A percentile compares a stretch with the other conserved stretches of the same genome.
Evolutionary conservation across 1,140 invertebrate species (phyloP).

Genomic region (Caligus rogercresseyi): DNA sequence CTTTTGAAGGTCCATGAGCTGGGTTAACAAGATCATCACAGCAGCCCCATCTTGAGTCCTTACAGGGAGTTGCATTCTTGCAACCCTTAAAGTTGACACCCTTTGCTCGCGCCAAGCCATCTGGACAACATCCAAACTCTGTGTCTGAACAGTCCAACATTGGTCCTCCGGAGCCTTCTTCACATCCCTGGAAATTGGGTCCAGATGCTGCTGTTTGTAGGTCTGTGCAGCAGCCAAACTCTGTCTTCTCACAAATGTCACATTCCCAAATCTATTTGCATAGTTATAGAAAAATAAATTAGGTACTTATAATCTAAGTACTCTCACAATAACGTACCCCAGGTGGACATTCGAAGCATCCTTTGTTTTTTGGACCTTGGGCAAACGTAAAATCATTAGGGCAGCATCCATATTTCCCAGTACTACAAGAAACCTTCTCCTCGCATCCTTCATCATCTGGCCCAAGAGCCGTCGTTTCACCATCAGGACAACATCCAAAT

Average conservation of each 20-base stretch:
- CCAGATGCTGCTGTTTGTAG: conserved; percentile 23
- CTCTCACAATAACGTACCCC: conserved; percentile 8
- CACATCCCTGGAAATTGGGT: conserved; percentile 26
- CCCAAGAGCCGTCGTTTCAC: conserved; percentile 29
- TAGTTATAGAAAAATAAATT: conserved; percentile 10
- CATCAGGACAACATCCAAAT: conserved; percentile 33
- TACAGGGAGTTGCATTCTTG: conserved; percentile 34
- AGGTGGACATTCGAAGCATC: conserved; percentile 26
- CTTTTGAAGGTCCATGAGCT: conserved; percentile 57
- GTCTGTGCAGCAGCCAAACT: conserved; percentile 21
- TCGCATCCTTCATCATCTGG: conserved; percentile 24
- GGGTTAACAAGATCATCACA: conserved; percentile 65
- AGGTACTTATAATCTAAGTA: background rate
- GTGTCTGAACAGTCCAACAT: background rate
- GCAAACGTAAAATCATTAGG: conserved; percentile 43
- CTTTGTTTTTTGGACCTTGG: conserved; percentile 24
- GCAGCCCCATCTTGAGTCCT: conserved; percentile 57
- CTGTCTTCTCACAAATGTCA: conserved; percentile 17
- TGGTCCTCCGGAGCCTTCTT: conserved; percentile 24
- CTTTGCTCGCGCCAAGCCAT: conserved; percentile 30
- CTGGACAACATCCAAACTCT: conserved; percentile 32
- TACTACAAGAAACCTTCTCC: conserved; percentile 25
- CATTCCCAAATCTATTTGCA: conserved; percentile 9
- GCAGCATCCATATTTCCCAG: conserved; percentile 48
- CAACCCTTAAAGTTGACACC: conserved; percentile 35